phyloP scores from a whole-genome alignment of 35 echinoderm and acorn worm genomes.

The Ophioderma brevispina region DNA sequence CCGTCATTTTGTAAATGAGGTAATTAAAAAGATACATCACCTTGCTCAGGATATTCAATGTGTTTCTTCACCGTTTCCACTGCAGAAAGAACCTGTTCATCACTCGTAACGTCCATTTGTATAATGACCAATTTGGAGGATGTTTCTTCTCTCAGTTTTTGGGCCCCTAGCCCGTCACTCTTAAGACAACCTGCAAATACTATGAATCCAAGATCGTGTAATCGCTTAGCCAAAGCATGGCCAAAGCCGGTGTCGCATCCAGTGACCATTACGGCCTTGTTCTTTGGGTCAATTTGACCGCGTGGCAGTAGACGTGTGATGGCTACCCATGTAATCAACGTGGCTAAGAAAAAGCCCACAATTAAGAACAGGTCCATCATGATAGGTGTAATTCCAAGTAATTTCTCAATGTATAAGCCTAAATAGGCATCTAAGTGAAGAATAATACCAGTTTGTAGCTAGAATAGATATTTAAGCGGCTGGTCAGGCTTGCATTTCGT shows the following conservation, averaged over 20 bases:
- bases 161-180: constrained; percentile 24
- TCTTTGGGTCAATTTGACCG: constrained; percentile 1
- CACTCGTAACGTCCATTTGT: constrained; percentile 42
- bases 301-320: neutral
- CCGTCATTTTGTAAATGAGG: too few relatives aligned
- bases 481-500: neutral
- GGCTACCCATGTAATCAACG: neutral
- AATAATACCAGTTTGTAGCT: neutral
- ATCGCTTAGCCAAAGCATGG: constrained; percentile 19
- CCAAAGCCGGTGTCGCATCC: constrained; percentile 64
- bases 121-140: neutral
- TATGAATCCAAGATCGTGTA: constrained; percentile 23
- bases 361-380: neutral
- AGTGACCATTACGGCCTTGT: constrained; percentile 32
- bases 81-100: constrained; percentile 36
- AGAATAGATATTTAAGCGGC: neutral
- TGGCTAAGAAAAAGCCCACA: neutral
- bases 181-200: constrained; percentile 51
- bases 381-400: neutral
- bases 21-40: too few relatives aligned
- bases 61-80: constrained; percentile 18
- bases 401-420: neutral
- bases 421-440: too few relatives aligned
- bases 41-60: neutral
- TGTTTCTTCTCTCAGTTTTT: neutral